Base-by-base conservation (phyloP, 53 echinoderm and acorn worm genomes). In the Echinometra lucunter region DNA sequence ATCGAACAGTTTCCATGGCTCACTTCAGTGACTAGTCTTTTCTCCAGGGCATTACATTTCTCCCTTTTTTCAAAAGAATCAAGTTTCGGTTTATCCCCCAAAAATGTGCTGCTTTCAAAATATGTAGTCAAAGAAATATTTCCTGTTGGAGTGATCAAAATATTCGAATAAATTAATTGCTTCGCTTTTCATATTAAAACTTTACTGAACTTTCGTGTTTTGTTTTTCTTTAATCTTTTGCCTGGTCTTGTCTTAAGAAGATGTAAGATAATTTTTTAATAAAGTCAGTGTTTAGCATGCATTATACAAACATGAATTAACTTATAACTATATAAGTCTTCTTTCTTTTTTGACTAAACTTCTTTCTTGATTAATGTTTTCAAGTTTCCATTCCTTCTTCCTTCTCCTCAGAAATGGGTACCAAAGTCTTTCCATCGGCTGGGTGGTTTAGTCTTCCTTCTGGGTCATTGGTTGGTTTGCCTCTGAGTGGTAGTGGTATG, bases 21-120 rank as follows among this genome's bases (percentile, higher is more conserved):
- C 74, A 74, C 74, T 74, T 10, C 37, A 10, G 30, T 8, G 9
- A 74, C 23, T 74, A 74, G 74, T 74, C 74, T 74, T 9, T 74
- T 32, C n/a, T 74, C 23, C 74, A 32, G 37, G 74, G 17, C 23
- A 74, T 35, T 74, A 74, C 74, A 74, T 74, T 44, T 82, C 82
- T 82, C 82, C 82, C 83, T 83, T 83, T 83, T 83, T 83, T 47
- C 83, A 69, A 83, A 83, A 83, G 83, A 40, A 9, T 83, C 45
- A 4, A 83, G n/a, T 83, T 83, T 83, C 44, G 83, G 83, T 4
- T 42, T 8, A 83, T 8, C n/a, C 6, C 32, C 28, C 7, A 69
- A 69, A 30, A 69, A 28, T n/a, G n/a, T 69, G 28, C n/a, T 69
- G 32, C 28, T 69, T 4, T 47, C 9, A 6, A 6, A 10, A 69